phyloP scores from a whole-genome alignment of 35 echinoderm and acorn worm genomes.

The Lytechinus variegatus region DNA sequence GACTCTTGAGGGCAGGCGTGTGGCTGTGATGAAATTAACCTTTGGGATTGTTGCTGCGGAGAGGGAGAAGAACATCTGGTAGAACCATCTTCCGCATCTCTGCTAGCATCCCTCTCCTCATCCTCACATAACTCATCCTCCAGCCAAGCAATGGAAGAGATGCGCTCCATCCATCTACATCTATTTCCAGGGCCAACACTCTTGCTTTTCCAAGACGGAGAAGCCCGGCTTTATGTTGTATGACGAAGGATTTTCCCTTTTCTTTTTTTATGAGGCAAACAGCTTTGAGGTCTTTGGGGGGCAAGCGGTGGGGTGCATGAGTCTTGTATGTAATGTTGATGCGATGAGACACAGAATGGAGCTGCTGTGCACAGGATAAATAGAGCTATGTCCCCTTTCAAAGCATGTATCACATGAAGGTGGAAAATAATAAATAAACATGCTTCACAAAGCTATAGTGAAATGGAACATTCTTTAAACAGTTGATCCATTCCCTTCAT shows the following conservation, averaged over 20 bases:
- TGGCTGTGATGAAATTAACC: slow-evolving; percentile 42
- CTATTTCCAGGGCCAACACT: background rate
- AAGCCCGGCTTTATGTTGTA: background rate
- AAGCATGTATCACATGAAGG: background rate
- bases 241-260: slow-evolving; percentile 12
- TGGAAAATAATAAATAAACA: background rate
- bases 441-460: background rate
- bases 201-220: background rate
- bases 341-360: background rate
- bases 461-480: background rate
- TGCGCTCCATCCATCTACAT: background rate
- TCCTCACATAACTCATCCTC: background rate
- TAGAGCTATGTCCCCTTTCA: background rate
- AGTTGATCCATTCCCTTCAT: too few species aligned
- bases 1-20: slow-evolving; percentile 27
- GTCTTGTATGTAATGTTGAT: background rate
- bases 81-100: slow-evolving; percentile 1
- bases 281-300: slow-evolving; percentile 8
- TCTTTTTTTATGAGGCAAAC: background rate
- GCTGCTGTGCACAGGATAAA: background rate
- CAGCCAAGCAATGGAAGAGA: slow-evolving; percentile 5
- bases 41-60: background rate
- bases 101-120: background rate
- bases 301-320: background rate
- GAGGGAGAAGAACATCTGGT: slow-evolving; percentile 30